These are phyloP conservation scores for Macrophya alboannulata DNA, from an alignment of 2,888 invertebrate genomes.

Conservation along the genomic window DNA sequence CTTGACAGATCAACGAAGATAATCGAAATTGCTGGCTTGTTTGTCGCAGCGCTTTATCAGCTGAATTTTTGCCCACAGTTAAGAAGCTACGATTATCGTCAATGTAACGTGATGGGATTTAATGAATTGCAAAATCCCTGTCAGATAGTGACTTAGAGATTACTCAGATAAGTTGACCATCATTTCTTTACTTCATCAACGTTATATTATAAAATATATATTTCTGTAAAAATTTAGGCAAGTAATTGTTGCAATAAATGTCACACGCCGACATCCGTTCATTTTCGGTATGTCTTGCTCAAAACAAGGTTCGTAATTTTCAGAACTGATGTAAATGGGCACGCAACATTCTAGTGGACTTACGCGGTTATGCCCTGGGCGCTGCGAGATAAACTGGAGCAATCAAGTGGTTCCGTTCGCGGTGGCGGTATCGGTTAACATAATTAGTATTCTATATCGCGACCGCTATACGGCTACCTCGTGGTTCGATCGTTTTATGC, in stretches of 20 bases:
- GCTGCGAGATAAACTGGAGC: not conserved
- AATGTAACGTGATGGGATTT: no score
- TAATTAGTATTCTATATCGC: constrained; percentile 3
- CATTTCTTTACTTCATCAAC: not conserved
- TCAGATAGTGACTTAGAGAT: not conserved
- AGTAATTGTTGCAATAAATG: not conserved
- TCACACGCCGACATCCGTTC: not conserved
- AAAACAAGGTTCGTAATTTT: not conserved
- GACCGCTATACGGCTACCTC: not conserved
- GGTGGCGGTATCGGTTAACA: constrained; percentile 3
- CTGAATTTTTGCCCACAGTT: no score
- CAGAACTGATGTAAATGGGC: not conserved
- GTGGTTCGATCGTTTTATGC: constrained; percentile 11
- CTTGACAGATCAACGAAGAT: no score
- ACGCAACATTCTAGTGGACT: not conserved
- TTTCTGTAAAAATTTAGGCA: not conserved
- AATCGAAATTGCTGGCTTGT: no score
- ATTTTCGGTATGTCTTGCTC: not conserved
- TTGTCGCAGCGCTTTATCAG: no score
- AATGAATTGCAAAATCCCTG: no score
- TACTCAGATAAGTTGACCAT: not conserved
- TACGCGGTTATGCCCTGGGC: not conserved
- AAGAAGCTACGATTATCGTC: no score
- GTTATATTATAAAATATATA: not conserved
- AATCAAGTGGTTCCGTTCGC: not conserved